phyloP scores from a whole-genome alignment of 2,888 invertebrate genomes.

The Drosophila colorata region DNA sequence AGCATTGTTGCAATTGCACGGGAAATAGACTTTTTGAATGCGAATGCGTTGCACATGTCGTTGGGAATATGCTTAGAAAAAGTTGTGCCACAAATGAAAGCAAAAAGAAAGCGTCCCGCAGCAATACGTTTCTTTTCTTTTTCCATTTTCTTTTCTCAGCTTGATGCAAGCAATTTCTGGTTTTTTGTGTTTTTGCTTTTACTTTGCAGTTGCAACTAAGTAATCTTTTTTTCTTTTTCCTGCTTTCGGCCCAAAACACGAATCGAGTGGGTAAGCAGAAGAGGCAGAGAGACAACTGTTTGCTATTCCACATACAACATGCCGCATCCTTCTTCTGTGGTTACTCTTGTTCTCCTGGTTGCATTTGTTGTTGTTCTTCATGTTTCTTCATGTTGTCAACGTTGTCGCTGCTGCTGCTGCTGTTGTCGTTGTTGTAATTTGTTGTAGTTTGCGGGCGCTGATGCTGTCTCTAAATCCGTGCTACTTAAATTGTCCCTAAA shows the following conservation, averaged over 20 bases:
- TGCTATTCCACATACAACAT: conserved; percentile 64
- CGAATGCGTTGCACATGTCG: conserved; percentile 76
- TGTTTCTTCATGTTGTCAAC: conserved; percentile 71
- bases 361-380: conserved; percentile 54
- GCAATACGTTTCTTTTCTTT: conserved; percentile 55
- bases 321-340: conserved; percentile 50
- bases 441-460: conserved; percentile 51
- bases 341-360: conserved; percentile 34
- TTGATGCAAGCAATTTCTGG: conserved; percentile 37
- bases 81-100: conserved; percentile 33
- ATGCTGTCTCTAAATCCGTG: conserved; percentile 78
- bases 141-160: conserved; percentile 16
- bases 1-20: conserved; percentile 78
- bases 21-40: conserved; percentile 80
- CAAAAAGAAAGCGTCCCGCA: conserved; percentile 51
- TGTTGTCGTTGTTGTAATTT: conserved; percentile 30
- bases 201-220: conserved; percentile 53
- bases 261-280: conserved; percentile 26
- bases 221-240: conserved; percentile 10
- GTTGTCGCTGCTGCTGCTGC: conserved; percentile 27
- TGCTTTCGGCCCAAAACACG: conserved; percentile 34
- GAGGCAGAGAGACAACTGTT: conserved; percentile 58
- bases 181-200: conserved; percentile 47
- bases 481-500: conserved; percentile 82
- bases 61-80: conserved; percentile 71